phyloP scores from a whole-genome alignment of 2,113 vertebrate species.

The Macquaria ambigua region DNA sequence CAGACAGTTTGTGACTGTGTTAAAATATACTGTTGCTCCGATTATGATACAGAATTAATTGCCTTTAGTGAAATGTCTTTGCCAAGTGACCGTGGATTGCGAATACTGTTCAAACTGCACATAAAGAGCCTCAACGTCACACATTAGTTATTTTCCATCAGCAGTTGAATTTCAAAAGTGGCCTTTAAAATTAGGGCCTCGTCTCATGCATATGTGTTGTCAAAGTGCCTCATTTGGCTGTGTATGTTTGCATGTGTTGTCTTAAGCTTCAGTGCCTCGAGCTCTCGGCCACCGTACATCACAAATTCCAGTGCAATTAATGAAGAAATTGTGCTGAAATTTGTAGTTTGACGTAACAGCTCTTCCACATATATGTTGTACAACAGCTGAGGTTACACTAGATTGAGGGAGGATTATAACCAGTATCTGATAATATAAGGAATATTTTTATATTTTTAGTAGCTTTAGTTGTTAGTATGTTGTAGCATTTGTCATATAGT shows the following conservation, averaged over 20 bases:
- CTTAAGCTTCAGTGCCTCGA: neutral
- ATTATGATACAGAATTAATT: constrained; percentile 15
- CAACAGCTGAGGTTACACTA: neutral
- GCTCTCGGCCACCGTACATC: neutral
- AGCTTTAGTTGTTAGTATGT: no score
- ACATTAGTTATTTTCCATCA: constrained; percentile 15
- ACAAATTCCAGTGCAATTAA: neutral
- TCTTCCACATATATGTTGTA: neutral
- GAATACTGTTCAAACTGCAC: constrained; percentile 3
- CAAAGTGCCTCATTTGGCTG: neutral
- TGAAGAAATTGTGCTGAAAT: no score
- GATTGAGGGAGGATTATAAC: neutral
- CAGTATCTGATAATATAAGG: neutral
- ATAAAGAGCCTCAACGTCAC: constrained; percentile 19
- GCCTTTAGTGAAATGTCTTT: neutral
- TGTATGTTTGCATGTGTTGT: no score
- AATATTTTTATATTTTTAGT: neutral
- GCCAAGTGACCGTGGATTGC: neutral
- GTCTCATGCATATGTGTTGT: neutral
- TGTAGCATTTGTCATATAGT: no score
- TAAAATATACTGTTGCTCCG: neutral
- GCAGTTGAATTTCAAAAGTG: constrained; percentile 34
- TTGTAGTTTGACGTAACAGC: no score
- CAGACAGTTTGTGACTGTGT: neutral
- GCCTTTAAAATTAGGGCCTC: constrained; percentile 33